Evolutionary conservation across 2,797 vertebrate genomes (phyloP), one percentile per base, ranked within the genome.

Genomic region (Chloroceryle inda): DNA sequence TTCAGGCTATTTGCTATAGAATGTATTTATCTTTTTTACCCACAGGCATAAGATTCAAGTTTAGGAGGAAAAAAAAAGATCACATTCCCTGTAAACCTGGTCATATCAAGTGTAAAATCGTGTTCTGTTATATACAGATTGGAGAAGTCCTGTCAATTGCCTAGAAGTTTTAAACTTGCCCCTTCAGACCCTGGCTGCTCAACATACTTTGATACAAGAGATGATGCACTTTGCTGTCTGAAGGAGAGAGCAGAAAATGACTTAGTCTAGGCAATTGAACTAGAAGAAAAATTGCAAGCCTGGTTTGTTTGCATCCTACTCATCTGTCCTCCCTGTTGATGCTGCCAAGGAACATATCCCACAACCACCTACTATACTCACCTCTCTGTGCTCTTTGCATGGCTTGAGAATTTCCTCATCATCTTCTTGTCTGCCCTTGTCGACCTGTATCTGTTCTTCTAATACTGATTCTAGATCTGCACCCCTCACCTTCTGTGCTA

Each of bases 351-450:
- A 96, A 69, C 38, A 56, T 77, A 64, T 91, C 93, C 64, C 58
- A 85, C 58, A 72, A 2, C 95, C 89, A 80, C 94, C 93, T 89
- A 77, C 92, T 66, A 5, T 29, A 21, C 11, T 95, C 73, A 75
- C 89, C 93, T 92, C 33, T 66, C n/a, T 0, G 1, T 95, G 87
- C 71, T 67, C 92, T 91, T 71, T 76, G 91, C 52, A 12, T 61
- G 49, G 67, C 87, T 94, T 89, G 73, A 97, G 89, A 94, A 75
- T 89, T 95, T 45, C 76, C 66, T 86, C 2, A 1, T 85, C 52
- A 88, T 85, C 78, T 92, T 83, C 66, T 94, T 92, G 88, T 89
- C 89, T 96, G 88, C 61, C 73, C 89, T 78, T 80, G 68, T 91
- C 11, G 58, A 61, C 68, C 62, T 0, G 0, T 88, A 26, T 85